Evolutionary conservation across 2,888 invertebrate species (phyloP), one percentile per base, ranked within the genome.

Genomic region (Ectemnius cavifrons): DNA sequence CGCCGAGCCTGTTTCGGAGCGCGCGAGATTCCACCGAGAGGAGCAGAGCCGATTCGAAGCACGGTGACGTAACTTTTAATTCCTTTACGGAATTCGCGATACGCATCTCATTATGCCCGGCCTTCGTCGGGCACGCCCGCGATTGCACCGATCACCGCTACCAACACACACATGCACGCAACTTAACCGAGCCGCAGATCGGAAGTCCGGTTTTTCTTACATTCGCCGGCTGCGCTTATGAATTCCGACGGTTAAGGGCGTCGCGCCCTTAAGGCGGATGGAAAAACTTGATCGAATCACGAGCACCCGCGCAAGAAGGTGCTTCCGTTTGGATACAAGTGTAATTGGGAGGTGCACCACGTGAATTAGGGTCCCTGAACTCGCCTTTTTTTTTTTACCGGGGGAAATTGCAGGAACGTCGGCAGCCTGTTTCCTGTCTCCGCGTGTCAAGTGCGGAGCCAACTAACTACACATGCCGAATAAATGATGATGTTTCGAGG

Each of bases 311-410:
- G 23, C 23, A 71, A 77, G 61, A 73, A 73, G 72, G 69, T 75
- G 47, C 70, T 80, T 82, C 77, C 82, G 80, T 70, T 75, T 72
- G 79, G 78, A 68, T 74, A 71, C 79, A 80, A 77, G 49, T 73
- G 61, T 81, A 81, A 85, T 83, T 81, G 83, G 78, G 66, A 70
- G 80, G 75, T 80, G 37, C 37, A 68, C 67, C 71, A 68, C 63
- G 71, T 73, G 81, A 82, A 82, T 82, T 74, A 76, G 74, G 78
- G 78, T 28, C 64, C 64, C 64, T 49, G 65, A 56, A 71, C 62
- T 46, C 71, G 71, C 18, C 18, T n/a, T n/a, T n/a, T n/a, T n/a
- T 65, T 59, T 49, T 70, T 63, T 61, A 27, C 58, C 73, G 8
- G 63, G 37, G 46, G 64, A 78, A 73, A 73, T 77, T 78, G 68